A percentile compares a stretch with the other conserved stretches of the same genome.
Conservation (phyloP, 2,888 invertebrate species). For the Lithophane socia region DNA sequence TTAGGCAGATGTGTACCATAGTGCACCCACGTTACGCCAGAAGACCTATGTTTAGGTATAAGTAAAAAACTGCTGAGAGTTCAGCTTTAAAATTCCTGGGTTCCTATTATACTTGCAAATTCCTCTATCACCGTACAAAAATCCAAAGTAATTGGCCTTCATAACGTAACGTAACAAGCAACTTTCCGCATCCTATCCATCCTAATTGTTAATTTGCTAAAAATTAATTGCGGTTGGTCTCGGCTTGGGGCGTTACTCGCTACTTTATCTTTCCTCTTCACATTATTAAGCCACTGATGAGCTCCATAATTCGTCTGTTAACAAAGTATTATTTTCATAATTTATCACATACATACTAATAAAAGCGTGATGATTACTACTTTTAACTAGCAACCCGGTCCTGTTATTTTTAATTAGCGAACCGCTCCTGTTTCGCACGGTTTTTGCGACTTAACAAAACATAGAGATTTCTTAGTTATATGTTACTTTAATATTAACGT, state of each 20-base stretch:
- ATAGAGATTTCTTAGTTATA: too few relatives aligned
- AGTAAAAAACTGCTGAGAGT: neutral
- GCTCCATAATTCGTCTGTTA: conserved; percentile 33
- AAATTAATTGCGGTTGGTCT: conserved; percentile 37
- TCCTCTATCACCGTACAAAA: neutral
- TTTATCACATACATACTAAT: neutral
- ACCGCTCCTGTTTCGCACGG: too few relatives aligned
- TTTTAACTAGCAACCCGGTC: conserved; percentile 4
- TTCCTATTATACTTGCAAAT: neutral
- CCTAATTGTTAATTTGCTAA: conserved; percentile 39
- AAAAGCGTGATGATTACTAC: conserved; percentile 9
- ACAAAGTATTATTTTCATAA: conserved; percentile 28
- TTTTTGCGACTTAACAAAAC: too few relatives aligned
- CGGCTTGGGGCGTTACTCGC: conserved; percentile 14
- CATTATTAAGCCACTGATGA: conserved; percentile 37
- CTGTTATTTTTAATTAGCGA: conserved; percentile 4
- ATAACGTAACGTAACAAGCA: conserved; percentile 26
- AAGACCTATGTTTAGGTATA: neutral
- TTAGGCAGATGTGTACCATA: too few relatives aligned
- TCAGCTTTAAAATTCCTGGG: neutral
- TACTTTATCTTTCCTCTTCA: conserved; percentile 44
- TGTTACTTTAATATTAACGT: too few relatives aligned
- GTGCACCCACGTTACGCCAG: too few relatives aligned
- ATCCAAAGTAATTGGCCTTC: neutral
- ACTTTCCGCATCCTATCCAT: conserved; percentile 20